Percentiles rank a stretch among this genome's conserved stretches.
phyloP scores from a whole-genome alignment of 2,888 invertebrate genomes.

The Diarsia mendica region DNA sequence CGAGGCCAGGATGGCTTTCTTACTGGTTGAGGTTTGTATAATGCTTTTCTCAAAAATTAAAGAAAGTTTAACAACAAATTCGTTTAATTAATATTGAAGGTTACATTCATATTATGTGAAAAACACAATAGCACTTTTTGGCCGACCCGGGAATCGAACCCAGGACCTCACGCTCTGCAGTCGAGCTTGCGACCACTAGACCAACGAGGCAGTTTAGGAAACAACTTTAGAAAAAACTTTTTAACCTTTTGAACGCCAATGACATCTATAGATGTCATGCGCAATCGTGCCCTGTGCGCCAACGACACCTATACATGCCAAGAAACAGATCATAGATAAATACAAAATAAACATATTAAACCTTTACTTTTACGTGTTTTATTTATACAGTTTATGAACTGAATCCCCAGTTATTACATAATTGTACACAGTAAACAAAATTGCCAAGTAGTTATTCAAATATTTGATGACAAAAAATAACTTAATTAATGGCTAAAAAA shows the following conservation, averaged over 20 bases:
- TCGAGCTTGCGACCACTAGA: no score
- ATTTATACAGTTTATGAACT: slow-evolving; percentile 16
- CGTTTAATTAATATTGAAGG: no score
- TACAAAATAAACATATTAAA: slow-evolving; percentile 32
- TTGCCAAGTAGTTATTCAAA: slow-evolving; percentile 32
- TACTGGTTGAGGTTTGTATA: no score
- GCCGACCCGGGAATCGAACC: no score
- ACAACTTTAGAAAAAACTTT: no score
- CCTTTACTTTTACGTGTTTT: slow-evolving; percentile 29
- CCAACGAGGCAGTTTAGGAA: no score
- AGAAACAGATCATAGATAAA: slow-evolving; percentile 34
- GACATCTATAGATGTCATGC: slow-evolving; percentile 17
- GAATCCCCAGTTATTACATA: slow-evolving; percentile 36
- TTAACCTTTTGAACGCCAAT: slow-evolving; percentile 22
- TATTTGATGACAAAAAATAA: slow-evolving; percentile 27
- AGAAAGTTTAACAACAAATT: no score
- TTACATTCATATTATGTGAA: no score
- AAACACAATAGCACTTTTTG: no score
- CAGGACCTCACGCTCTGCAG: no score
- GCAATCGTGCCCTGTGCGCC: slow-evolving; percentile 21
- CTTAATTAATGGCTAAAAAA: slow-evolving; percentile 30
- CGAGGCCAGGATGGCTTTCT: no score
- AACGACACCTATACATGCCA: slow-evolving; percentile 35
- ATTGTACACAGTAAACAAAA: slow-evolving; percentile 36
- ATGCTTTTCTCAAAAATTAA: no score